These are phyloP conservation scores for Hippocampus comes DNA, from an alignment of 2,113 vertebrate species.

Conservation along the genomic window DNA sequence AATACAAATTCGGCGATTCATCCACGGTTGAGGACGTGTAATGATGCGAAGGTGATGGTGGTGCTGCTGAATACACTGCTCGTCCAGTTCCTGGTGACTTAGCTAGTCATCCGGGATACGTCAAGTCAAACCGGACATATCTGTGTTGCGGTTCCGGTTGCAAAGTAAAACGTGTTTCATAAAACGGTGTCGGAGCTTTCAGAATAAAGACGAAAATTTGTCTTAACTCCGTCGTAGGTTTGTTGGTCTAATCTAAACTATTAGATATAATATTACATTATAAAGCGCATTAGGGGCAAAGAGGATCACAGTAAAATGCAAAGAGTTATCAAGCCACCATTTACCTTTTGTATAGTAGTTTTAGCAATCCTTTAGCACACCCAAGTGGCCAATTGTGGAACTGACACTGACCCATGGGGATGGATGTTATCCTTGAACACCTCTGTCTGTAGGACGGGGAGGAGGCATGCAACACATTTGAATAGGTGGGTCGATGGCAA, in stretches of 20 bases:
- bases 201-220: background rate
- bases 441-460: too few species aligned
- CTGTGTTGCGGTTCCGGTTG: background rate
- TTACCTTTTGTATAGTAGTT: background rate
- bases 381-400: background rate
- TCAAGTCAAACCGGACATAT: background rate
- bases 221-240: too few species aligned
- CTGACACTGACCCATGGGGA: background rate
- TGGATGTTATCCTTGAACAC: background rate
- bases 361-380: background rate
- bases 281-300: background rate
- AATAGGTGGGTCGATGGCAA: too few species aligned
- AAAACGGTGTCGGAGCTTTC: background rate
- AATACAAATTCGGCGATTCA: too few species aligned
- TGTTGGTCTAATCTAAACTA: background rate
- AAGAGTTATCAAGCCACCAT: background rate
- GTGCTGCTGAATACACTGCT: background rate
- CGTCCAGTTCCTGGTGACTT: slow-evolving; percentile 3
- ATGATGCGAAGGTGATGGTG: background rate
- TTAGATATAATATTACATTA: background rate
- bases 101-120: background rate
- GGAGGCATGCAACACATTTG: too few species aligned
- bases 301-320: background rate
- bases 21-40: background rate
- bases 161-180: background rate